Base-by-base conservation (phyloP, 2,113 vertebrate genomes). In the Scalopus aquaticus region DNA sequence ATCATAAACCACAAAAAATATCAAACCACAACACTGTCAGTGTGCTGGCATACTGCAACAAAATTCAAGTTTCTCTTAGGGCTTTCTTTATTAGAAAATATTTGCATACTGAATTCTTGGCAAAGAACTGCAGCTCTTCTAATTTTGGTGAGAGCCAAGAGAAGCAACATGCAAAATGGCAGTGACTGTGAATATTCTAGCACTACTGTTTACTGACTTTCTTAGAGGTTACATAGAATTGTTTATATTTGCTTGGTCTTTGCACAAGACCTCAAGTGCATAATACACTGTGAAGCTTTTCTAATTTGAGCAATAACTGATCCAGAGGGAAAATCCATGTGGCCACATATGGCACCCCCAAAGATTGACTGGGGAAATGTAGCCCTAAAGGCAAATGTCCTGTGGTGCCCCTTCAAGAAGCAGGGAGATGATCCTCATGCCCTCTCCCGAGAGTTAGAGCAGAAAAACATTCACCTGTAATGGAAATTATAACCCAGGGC, bases 51-150 rank as follows among this genome's bases (percentile, higher is more conserved):
- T 28, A 60, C n/a, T 82, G 28, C 54, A 80, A 78, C 13, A 82
- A 76, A 95, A 72, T 69, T 92, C 76, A 83, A 92, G 49, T 92
- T 96, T 35, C 44, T 95, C 58, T 37, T 58, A 37, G 79, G 67
- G 87, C 72, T 96, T 95, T 95, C 35, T 91, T 92, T 90, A 92
- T 97, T 92, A 95, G 90, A 91, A 93, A 90, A 94, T 93, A 95
- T 64, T 93, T 95, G 80, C 84, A 95, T 79, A 74, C 37, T 46
- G 51, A 95, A 72, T 82, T 93, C 64, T 90, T 97, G 93, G 93
- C 90, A 44, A 94, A 92, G 46, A 32, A 80, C 7, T 72, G 42
- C 26, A 87, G 70, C 9, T 90, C 87, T 87, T 69, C 84, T 88
- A 88, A 96, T 94, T 85, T 73, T 69, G 51, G 56, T 93, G 73